phyloP scores from a whole-genome alignment of 2,113 vertebrate species.

The Bettongia penicillata region DNA sequence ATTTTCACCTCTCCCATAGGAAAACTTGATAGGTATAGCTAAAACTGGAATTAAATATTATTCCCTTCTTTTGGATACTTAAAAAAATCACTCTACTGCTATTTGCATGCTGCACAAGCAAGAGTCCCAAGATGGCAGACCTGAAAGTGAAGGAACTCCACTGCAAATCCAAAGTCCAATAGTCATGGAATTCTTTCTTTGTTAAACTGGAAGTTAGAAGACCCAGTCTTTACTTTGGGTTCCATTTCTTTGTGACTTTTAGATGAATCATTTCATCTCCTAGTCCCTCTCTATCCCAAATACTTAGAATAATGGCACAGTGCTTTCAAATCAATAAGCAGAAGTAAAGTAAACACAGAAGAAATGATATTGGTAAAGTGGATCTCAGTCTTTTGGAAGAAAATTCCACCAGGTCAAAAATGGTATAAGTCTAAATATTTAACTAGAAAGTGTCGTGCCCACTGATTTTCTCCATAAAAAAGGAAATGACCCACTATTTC shows the following conservation, averaged over 20 bases:
- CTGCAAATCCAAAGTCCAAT: not conserved
- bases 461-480: not conserved
- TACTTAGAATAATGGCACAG: not conserved
- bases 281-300: not conserved
- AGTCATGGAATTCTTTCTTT: not conserved
- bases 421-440: not conserved
- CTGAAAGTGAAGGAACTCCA: not conserved
- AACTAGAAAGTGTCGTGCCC: not conserved
- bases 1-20: not conserved
- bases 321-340: not conserved
- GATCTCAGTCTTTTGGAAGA: slow-evolving; percentile 3
- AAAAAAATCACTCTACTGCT: not conserved
- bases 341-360: not conserved
- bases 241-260: not conserved
- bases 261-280: slow-evolving; percentile 4
- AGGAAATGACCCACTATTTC: slow-evolving; percentile 34
- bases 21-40: not conserved
- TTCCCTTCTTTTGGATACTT: slow-evolving; percentile 5
- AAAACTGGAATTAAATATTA: not conserved
- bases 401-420: not conserved
- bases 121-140: too few relatives aligned
- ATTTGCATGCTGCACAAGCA: not conserved
- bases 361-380: not conserved
- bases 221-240: not conserved
- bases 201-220: not conserved